These are phyloP conservation scores for Homalodisca vitripennis DNA, from an alignment of 1,140 invertebrate genomes.

Conservation along the genomic window DNA sequence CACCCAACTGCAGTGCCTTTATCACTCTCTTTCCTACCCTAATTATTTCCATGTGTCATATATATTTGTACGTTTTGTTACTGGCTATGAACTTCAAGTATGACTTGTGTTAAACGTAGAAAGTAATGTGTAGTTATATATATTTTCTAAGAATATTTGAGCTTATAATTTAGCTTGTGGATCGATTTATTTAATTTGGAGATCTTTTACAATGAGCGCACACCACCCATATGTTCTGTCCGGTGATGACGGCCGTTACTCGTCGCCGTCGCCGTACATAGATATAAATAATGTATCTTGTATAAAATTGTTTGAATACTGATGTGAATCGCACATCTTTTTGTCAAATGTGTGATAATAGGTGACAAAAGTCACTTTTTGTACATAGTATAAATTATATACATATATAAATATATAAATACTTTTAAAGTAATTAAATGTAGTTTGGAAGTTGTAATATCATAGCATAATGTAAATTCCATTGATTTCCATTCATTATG, in stretches of 20 bases:
- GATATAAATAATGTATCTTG: not conserved
- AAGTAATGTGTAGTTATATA: not conserved
- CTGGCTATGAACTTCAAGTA: too few relatives aligned
- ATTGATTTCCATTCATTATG: not conserved
- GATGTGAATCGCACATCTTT: not conserved
- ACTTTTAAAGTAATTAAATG: not conserved
- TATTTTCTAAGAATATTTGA: slow-evolving; percentile 2
- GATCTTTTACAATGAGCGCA: not conserved
- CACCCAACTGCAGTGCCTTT: not conserved
- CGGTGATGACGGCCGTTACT: not conserved
- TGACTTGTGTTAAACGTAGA: too few relatives aligned
- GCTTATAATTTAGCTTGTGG: not conserved
- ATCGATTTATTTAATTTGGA: not conserved
- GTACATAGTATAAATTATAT: slow-evolving; percentile 9
- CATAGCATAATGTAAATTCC: not conserved
- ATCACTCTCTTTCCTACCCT: not conserved
- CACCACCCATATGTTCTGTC: not conserved
- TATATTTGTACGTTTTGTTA: not conserved
- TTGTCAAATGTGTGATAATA: slow-evolving; percentile 1
- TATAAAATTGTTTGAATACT: not conserved
- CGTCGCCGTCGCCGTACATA: not conserved
- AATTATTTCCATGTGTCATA: not conserved
- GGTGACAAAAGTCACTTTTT: too few relatives aligned
- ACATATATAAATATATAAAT: slow-evolving; percentile 16
- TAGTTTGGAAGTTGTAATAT: not conserved